Conservation (phyloP, 2,113 vertebrate species). For the sheep (Ovis aries) region ARS-UI_Ramb_v3.0 NC_056056.1:193053501-193054000, state of each 20-base stretch:
- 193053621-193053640: not conserved
- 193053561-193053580: not conserved
- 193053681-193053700: not conserved
- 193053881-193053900: not conserved
- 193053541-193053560: not conserved
- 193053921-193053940: not conserved
- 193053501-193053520: not conserved
- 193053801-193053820: not conserved
- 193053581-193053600: not conserved
- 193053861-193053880: not conserved
- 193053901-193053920: not conserved
- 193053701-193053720: not conserved
- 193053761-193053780: not conserved
- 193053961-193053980: not conserved
- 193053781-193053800: not conserved
- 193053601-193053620: not conserved
- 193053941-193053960: not conserved
- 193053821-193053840: not conserved
- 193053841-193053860: not conserved
- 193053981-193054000: not conserved
- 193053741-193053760: not conserved
- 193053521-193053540: not conserved
- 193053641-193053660: not conserved
- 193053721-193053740: rapidly evolving
- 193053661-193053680: not conserved